These are phyloP conservation scores for Barbus barbus DNA, from an alignment of 2,113 vertebrate species.

Conservation along the genomic window DNA sequence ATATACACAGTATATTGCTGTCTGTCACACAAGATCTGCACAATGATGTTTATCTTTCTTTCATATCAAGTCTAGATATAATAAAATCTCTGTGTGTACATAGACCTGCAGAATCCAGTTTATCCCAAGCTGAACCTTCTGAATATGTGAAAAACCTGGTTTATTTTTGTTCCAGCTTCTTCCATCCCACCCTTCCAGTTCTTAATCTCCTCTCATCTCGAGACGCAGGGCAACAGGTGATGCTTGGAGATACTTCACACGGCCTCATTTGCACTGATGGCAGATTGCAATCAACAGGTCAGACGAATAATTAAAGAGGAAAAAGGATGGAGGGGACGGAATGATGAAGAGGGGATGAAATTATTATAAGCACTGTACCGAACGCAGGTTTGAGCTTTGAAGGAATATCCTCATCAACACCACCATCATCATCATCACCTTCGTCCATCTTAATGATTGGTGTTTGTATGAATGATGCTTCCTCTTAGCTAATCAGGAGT, in stretches of 20 bases:
- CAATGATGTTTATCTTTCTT: background rate
- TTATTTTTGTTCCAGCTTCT: background rate
- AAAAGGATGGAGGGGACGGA: slow-evolving; percentile 18
- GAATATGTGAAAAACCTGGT: background rate
- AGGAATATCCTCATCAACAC: slow-evolving; percentile 36
- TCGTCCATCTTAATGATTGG: slow-evolving; percentile 26
- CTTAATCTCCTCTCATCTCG: background rate
- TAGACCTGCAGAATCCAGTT: too few relatives aligned
- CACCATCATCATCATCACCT: slow-evolving; percentile 17
- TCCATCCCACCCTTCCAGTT: background rate
- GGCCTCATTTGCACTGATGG: slow-evolving; percentile 29
- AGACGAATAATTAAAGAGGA: slow-evolving; percentile 31
- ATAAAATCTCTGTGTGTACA: too few relatives aligned
- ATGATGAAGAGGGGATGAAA: too few relatives aligned
- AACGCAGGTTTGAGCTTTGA: slow-evolving; percentile 19
- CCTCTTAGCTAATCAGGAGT: slow-evolving; percentile 43
- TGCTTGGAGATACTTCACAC: slow-evolving; percentile 13
- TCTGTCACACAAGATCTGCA: background rate
- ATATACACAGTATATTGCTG: too few relatives aligned
- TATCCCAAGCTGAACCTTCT: background rate
- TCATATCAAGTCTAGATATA: background rate
- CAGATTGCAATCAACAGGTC: slow-evolving; percentile 48
- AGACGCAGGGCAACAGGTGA: background rate
- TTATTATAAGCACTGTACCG: slow-evolving; percentile 31
- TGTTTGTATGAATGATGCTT: slow-evolving; percentile 43